phyloP scores from a whole-genome alignment of 2,797 vertebrate genomes.

The Sebastes flavidus region DNA sequence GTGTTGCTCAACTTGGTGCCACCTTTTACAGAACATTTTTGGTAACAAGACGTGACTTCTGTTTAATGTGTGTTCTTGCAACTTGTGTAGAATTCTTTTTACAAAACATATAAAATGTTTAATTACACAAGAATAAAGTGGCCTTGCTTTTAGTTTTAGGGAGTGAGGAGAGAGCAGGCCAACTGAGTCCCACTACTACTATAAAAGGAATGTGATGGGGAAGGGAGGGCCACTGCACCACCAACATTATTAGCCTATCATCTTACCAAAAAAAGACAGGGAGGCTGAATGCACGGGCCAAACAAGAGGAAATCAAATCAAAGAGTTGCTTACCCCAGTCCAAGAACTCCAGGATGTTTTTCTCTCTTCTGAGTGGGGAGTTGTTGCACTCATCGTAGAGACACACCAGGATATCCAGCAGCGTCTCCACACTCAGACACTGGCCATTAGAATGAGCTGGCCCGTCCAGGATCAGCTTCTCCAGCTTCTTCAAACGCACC shows the following conservation, averaged over 20 bases:
- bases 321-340: conserved; percentile 92
- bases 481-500: conserved; percentile 98
- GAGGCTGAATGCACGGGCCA: conserved; percentile 34
- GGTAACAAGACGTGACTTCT: neutral
- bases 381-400: conserved; percentile 98
- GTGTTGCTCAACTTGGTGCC: neutral
- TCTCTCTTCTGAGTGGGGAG: conserved; percentile 95
- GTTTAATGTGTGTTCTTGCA: neutral
- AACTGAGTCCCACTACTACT: conserved; percentile 70
- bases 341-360: conserved; percentile 95
- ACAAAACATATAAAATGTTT: conserved; percentile 28
- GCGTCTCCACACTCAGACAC: conserved; percentile 94
- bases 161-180: conserved; percentile 54
- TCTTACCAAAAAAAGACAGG: conserved; percentile 55
- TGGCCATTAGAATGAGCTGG: conserved; percentile 90
- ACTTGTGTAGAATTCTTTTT: neutral
- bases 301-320: neutral
- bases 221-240: conserved; percentile 77
- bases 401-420: conserved; percentile 97
- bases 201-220: conserved; percentile 81
- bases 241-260: conserved; percentile 61
- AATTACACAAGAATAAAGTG: conserved; percentile 23
- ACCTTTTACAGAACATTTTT: neutral
- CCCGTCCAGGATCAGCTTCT: conserved; percentile 95
- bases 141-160: conserved; percentile 34